A percentile compares a stretch with the other conserved stretches of the same genome.
Conservation (phyloP, 2,888 invertebrate species). For the Panzeria rudis region DNA sequence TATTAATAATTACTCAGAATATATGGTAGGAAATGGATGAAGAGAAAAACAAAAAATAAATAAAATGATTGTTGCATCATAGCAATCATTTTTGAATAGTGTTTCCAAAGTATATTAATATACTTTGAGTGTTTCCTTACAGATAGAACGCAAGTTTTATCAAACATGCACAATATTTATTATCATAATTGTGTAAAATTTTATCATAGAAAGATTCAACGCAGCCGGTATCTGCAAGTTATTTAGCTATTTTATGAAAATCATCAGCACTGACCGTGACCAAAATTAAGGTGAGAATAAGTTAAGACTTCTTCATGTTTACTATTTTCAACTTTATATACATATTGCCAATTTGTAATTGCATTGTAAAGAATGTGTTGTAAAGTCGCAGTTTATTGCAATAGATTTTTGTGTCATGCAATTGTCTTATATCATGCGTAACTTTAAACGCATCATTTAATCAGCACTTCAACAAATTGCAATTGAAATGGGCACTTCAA, state of each 20-base stretch:
- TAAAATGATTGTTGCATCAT: neutral
- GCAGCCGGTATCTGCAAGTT: too few species aligned
- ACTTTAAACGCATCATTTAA: neutral
- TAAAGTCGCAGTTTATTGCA: neutral
- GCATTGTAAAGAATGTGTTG: too few species aligned
- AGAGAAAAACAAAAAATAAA: neutral
- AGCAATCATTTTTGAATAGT: neutral
- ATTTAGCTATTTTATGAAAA: too few species aligned
- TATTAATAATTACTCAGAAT: slow-evolving; percentile 20
- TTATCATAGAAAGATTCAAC: neutral
- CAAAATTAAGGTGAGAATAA: too few species aligned
- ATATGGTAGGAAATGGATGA: neutral
- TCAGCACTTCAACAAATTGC: neutral
- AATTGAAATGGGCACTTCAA: neutral
- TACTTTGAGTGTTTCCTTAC: too few species aligned
- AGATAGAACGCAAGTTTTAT: neutral
- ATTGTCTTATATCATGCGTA: neutral
- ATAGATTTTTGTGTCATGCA: neutral
- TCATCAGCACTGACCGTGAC: too few species aligned
- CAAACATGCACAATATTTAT: neutral
- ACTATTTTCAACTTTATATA: too few species aligned
- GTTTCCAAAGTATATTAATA: too few species aligned
- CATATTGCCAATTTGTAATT: too few species aligned
- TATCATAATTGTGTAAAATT: neutral
- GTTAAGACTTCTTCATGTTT: too few species aligned